Base-by-base conservation (phyloP, 1,140 invertebrate species). In the Panagrolaimus sp. region DNA sequence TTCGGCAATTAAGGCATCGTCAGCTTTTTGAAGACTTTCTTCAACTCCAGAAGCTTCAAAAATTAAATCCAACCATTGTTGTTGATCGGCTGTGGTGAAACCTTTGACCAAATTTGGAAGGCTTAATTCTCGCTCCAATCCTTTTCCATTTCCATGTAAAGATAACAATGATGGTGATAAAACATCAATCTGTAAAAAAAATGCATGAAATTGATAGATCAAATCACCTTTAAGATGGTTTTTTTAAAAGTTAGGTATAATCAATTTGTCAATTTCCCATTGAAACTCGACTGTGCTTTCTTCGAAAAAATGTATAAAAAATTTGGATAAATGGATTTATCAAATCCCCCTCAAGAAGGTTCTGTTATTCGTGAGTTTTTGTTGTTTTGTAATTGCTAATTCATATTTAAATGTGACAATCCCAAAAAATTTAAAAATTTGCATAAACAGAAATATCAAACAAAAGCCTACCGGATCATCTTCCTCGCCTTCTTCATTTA, bases 1-100 rank as follows among this genome's bases (percentile, higher is more conserved):
- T 21, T 58, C 14, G 5, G 21, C n/a, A 17, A n/a, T 12, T 26
- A 58, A 28, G 3, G 66, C 47, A 12, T 72, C 28, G 4, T 71
- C 62, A 45, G 67, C 45, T 17, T 38, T 71, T 55, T 74, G 52
- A 7, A 47, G 46, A 10, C 43, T 15, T 32, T 74, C 71, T 0
- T 14, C 14, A 1, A 58, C 52, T 10, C 28, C 28, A 12, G 52
- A 58, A 58, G 74, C 74, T 68, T 76, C 74, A 12, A 76, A 52
- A 55, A 79, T 73, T 28, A 80, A 77, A 45, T 80, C 70, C 6
- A 80, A 28, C 73, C 78, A 80, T n/a, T 68, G 65, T 48, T 80
- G 67, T 55, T 76, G 71, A 52, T 80, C 79, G 46, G 65, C 68
- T 12, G 38, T 43, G 15, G 52, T 58, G 17, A 58, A 58, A 28